phyloP scores from a whole-genome alignment of 64 coral and sea anemone species.

The Exaiptasia diaphana region DNA sequence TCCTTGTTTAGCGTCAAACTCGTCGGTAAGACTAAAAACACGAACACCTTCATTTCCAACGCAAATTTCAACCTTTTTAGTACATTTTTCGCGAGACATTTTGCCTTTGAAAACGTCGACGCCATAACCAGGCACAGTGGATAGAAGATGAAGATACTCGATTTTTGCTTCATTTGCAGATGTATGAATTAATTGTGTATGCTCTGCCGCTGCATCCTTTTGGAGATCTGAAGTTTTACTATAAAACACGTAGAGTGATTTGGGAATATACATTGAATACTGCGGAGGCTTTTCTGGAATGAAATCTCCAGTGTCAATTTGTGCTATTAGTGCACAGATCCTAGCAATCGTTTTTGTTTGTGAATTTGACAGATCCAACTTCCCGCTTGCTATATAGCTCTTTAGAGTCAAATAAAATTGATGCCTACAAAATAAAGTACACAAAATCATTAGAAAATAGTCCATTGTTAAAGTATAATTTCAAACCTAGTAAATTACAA shows the following conservation, averaged over 20 bases:
- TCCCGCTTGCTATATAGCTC: conserved; percentile 67
- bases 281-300: conserved; percentile 67
- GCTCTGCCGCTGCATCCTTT: conserved; percentile 81
- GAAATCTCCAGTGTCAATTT: conserved; percentile 85
- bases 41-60: conserved; percentile 83
- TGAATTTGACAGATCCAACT: conserved; percentile 73
- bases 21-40: conserved; percentile 76
- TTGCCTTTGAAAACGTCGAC: conserved; percentile 87
- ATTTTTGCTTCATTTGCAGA: conserved; percentile 68
- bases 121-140: conserved; percentile 88
- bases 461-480: conserved; percentile 8
- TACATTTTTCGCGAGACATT: conserved; percentile 60
- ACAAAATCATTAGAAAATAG: neutral
- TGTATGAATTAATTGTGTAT: conserved; percentile 58
- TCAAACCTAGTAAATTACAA: neutral
- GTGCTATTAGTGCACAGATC: conserved; percentile 80
- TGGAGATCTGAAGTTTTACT: conserved; percentile 85
- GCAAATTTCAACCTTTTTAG: conserved; percentile 80
- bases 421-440: conserved; percentile 67
- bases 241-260: conserved; percentile 66
- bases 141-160: conserved; percentile 77
- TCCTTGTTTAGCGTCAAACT: conserved; percentile 77
- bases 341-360: conserved; percentile 84
- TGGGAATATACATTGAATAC: conserved; percentile 82
- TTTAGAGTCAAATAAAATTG: conserved; percentile 95